Base-by-base conservation (phyloP, 2,888 invertebrate species). In the Drosophila anomalipes region DNA sequence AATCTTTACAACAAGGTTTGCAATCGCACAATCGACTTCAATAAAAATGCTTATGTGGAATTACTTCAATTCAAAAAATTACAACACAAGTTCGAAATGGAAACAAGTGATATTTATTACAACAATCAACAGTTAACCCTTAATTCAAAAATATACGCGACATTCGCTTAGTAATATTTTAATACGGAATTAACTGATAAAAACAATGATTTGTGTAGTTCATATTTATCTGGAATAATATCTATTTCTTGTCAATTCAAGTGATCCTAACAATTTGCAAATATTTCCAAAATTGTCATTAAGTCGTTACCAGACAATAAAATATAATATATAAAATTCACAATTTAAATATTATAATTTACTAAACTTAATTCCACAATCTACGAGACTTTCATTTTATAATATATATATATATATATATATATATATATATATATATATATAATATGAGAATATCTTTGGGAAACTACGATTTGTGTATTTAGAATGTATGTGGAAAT, bases 1-100 rank as follows among this genome's bases (percentile, higher is more conserved):
- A 95, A 96, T 91, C 94, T 96, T 9, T 95, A 95, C 47, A 95
- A 95, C 80, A 94, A 94, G 94, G 94, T 94, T 83, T 89, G 85
- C 79, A 32, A 47, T 12, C 3, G 16, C 12, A 12, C 10, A 35
- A 35, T 35, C 22, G 4, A n/a, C 37, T n/a, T 3, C 7, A 37
- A 32, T 14, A 19, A 32, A 6, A 49, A 28, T 9, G 30, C 4
- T 7, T 26, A 14, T 51, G 54, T 32, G 2, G 26, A 1, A 28
- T 30, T 10, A n/a, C 33, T 16, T 12, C 6, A 33, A 19, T 7
- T 7, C 6, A 22, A 35, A 39, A 22, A 6, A 56, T 22, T 7
- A 6, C 2, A 12, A 9, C 7, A 22, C 41, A 41, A 39, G 19
- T n/a, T 28, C 1, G 1, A 26, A 37, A 19, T 28, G 10, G 5